These are phyloP conservation scores for Microctenopoma stevenorrisi DNA, from an alignment of 2,797 vertebrate genomes.

Conservation along the genomic window DNA sequence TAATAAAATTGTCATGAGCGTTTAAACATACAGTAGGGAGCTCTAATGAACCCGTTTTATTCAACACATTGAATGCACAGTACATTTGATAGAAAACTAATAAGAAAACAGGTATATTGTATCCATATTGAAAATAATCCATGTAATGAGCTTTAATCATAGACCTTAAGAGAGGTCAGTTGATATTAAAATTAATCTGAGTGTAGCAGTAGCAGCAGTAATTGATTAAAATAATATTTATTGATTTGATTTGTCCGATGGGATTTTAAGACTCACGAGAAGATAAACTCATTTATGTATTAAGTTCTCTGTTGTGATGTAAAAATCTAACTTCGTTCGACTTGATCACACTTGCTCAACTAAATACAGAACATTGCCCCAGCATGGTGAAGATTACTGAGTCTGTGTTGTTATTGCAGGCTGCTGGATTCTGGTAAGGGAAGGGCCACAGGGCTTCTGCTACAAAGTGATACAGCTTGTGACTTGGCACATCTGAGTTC, in stretches of 20 bases:
- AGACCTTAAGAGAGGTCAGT: neutral
- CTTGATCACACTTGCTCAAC: conserved; percentile 6
- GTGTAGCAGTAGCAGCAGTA: no score
- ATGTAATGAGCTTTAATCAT: neutral
- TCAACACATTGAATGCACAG: neutral
- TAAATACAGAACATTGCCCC: conserved; percentile 12
- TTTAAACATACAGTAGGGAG: neutral
- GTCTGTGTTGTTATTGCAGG: conserved; percentile 22
- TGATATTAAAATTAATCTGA: neutral
- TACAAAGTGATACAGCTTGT: conserved; percentile 56
- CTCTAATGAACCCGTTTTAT: neutral
- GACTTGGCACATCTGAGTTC: conserved; percentile 50
- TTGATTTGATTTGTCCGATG: no score
- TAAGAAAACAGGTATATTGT: neutral
- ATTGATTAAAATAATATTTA: no score
- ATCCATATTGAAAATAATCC: neutral
- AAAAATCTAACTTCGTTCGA: neutral
- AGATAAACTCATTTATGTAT: neutral
- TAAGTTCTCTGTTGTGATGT: neutral
- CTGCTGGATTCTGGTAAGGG: conserved; percentile 15
- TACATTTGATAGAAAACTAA: neutral
- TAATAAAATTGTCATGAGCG: neutral
- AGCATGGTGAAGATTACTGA: conserved; percentile 27
- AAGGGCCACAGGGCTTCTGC: conserved; percentile 39
- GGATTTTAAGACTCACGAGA: no score